phyloP scores from a whole-genome alignment of 2,113 vertebrate species.

The Antidorcas marsupialis region DNA sequence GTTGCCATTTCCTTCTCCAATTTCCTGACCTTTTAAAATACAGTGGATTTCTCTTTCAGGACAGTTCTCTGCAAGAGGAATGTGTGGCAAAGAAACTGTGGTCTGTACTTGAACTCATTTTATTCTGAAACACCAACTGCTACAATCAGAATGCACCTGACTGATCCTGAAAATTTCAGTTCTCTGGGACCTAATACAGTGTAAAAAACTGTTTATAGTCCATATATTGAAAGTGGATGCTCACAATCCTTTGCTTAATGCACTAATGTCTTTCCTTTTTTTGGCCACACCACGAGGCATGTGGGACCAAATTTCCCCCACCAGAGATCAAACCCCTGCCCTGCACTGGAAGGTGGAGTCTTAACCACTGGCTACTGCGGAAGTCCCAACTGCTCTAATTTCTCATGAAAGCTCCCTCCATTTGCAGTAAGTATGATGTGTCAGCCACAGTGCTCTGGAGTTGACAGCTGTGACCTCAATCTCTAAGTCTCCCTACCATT shows the following conservation, averaged over 20 bases:
- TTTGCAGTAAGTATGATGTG: background rate
- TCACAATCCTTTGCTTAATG: background rate
- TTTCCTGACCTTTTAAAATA: background rate
- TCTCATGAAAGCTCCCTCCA: background rate
- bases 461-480: background rate
- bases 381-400: background rate
- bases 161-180: background rate
- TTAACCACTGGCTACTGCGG: background rate
- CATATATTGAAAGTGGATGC: background rate
- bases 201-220: background rate
- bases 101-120: background rate
- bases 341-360: background rate
- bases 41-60: background rate
- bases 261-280: background rate
- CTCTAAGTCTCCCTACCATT: background rate
- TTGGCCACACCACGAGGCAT: background rate
- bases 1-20: too few relatives aligned
- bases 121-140: background rate
- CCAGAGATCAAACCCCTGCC: background rate
- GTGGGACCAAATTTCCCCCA: background rate
- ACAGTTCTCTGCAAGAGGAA: background rate
- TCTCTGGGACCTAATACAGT: background rate
- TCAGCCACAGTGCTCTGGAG: background rate
- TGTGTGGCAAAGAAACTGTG: background rate
- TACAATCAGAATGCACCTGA: background rate